Conservation (phyloP, 2,888 invertebrate species). For the Tillus elongatus region DNA sequence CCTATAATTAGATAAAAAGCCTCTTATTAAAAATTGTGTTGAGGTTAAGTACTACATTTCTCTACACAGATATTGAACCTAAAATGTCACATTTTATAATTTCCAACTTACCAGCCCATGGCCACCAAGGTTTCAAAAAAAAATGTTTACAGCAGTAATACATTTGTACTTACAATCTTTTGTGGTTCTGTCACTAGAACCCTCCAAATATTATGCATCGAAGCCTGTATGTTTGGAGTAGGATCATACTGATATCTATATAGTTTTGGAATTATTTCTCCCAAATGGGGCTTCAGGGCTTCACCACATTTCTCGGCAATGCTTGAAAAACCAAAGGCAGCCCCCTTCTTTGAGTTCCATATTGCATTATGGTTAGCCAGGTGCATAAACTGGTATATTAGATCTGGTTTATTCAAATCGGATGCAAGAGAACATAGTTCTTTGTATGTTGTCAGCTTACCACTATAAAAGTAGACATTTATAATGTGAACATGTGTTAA, state of each 20-base stretch:
- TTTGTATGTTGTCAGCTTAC: slow-evolving; percentile 85
- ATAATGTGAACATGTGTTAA: slow-evolving; percentile 5
- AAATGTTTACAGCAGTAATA: too few relatives aligned
- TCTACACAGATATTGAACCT: too few relatives aligned
- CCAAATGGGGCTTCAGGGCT: slow-evolving; percentile 71
- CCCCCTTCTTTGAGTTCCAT: slow-evolving; percentile 93
- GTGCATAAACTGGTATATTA: slow-evolving; percentile 93
- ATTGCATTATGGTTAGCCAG: slow-evolving; percentile 88
- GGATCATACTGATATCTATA: slow-evolving; percentile 92
- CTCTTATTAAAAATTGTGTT: too few relatives aligned
- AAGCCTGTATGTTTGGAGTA: slow-evolving; percentile 81
- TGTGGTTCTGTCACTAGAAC: slow-evolving; percentile 78
- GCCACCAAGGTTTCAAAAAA: too few relatives aligned
- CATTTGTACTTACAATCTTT: slow-evolving; percentile 60
- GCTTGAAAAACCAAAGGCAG: slow-evolving; percentile 85
- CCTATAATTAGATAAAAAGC: too few relatives aligned
- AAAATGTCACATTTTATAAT: too few relatives aligned
- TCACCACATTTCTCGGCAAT: slow-evolving; percentile 77
- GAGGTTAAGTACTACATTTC: too few relatives aligned
- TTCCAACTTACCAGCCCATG: too few relatives aligned
- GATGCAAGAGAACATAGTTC: slow-evolving; percentile 89
- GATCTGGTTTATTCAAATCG: slow-evolving; percentile 88
- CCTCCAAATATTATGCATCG: slow-evolving; percentile 92
- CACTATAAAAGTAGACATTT: slow-evolving; percentile 46
- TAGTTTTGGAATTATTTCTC: slow-evolving; percentile 78